These are phyloP conservation scores for Solea senegalensis DNA, from an alignment of 2,113 vertebrate species.

Conservation along the genomic window DNA sequence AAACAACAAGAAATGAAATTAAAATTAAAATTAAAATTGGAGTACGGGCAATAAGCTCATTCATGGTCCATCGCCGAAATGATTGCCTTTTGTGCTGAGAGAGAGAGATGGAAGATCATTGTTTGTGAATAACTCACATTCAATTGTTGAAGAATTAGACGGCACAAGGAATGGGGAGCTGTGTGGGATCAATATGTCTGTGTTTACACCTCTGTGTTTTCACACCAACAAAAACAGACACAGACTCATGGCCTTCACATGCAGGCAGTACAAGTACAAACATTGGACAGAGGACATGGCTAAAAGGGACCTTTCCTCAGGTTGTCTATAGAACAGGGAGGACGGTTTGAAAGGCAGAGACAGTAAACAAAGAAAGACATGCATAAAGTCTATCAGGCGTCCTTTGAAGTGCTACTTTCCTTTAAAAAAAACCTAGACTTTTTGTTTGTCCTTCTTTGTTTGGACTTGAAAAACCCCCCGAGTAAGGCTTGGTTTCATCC, in stretches of 20 bases:
- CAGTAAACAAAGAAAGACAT: background rate
- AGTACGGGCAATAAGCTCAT: conserved; percentile 15
- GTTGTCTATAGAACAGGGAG: conserved; percentile 1
- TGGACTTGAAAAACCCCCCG: conserved; percentile 37
- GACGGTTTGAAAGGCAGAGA: background rate
- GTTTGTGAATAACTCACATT: conserved; percentile 34
- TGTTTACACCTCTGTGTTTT: conserved; percentile 24
- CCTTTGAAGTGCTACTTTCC: background rate
- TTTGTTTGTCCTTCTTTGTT: conserved; percentile 52
- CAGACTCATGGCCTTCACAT: conserved; percentile 5
- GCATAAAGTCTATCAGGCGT: background rate
- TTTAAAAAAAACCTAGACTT: conserved; percentile 35
- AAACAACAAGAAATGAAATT: too few species aligned
- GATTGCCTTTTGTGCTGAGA: conserved; percentile 27
- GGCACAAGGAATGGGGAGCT: conserved; percentile 15
- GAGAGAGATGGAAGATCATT: conserved; percentile 22
- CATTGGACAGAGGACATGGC: background rate
- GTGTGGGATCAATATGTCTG: conserved; percentile 28
- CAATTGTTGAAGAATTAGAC: conserved; percentile 15
- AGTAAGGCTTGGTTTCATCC: conserved; percentile 46
- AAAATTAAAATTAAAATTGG: too few species aligned
- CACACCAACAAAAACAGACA: background rate
- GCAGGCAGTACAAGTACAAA: background rate
- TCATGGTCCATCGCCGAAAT: conserved; percentile 16
- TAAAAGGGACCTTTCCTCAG: background rate